These are phyloP conservation scores for Microcebus ravelobensis DNA, from an alignment of 2,113 vertebrate species.

Conservation along the genomic window DNA sequence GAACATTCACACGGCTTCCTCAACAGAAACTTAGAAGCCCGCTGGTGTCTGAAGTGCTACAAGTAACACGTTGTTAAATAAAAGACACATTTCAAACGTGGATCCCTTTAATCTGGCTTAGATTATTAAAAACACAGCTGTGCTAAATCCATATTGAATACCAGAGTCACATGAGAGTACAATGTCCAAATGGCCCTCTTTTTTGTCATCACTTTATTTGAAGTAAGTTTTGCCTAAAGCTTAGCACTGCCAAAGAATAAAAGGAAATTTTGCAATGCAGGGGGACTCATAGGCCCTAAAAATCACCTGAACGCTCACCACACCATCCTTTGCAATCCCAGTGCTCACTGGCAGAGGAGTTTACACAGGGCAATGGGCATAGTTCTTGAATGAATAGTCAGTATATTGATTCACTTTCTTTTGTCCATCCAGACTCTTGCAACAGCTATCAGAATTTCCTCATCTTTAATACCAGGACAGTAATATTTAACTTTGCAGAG, in stretches of 20 bases:
- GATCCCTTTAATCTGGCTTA: conserved; percentile 71
- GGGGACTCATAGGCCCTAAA: background rate
- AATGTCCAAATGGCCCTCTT: background rate
- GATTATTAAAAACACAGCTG: conserved; percentile 78
- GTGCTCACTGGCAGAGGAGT: background rate
- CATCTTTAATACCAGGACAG: background rate
- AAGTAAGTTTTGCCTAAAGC: conserved; percentile 40
- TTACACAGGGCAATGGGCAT: fast-evolving
- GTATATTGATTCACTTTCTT: background rate
- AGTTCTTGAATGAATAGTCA: background rate
- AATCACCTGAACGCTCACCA: background rate
- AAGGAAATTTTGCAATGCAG: background rate
- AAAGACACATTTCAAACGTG: conserved; percentile 78
- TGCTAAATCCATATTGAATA: conserved; percentile 74
- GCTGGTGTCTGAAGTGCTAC: conserved; percentile 69
- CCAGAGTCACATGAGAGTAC: conserved; percentile 51
- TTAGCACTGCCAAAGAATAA: background rate
- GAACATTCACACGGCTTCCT: conserved; percentile 73
- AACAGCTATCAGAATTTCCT: background rate
- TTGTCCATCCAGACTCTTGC: background rate
- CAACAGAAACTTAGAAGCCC: conserved; percentile 76
- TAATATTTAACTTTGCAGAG: background rate
- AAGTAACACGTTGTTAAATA: conserved; percentile 79
- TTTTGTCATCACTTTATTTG: conserved; percentile 42
- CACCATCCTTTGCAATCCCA: background rate